phyloP scores from a whole-genome alignment of 2,113 vertebrate genomes.

The Anarhynchus alexandrinus region DNA sequence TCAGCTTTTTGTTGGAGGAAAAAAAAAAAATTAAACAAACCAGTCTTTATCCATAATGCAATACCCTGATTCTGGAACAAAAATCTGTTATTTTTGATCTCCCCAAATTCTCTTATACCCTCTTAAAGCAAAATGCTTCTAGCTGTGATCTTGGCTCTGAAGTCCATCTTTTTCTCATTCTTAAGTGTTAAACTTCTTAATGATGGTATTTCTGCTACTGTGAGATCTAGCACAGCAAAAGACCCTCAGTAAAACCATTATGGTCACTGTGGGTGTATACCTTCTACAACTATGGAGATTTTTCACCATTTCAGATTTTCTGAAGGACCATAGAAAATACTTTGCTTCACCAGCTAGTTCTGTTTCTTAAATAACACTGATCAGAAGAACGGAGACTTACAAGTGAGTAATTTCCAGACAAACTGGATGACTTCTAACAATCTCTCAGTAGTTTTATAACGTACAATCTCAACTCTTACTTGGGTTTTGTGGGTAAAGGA shows the following conservation, averaged over 20 bases:
- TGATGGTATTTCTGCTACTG: background rate
- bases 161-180: background rate
- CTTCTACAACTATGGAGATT: background rate
- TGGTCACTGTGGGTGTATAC: background rate
- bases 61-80: background rate
- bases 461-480: background rate
- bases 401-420: background rate
- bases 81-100: background rate
- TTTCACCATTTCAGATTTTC: background rate
- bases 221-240: background rate
- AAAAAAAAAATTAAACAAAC: background rate
- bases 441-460: background rate
- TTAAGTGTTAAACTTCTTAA: background rate
- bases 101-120: background rate
- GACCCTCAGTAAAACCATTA: background rate
- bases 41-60: background rate
- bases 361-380: background rate
- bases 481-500: background rate
- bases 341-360: background rate
- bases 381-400: background rate
- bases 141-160: background rate
- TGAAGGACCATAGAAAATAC: background rate
- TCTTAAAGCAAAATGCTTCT: background rate
- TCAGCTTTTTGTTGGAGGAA: background rate
- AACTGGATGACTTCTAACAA: background rate